Conservation (phyloP, 2,113 vertebrate species). For the Pedionomus torquatus region DNA sequence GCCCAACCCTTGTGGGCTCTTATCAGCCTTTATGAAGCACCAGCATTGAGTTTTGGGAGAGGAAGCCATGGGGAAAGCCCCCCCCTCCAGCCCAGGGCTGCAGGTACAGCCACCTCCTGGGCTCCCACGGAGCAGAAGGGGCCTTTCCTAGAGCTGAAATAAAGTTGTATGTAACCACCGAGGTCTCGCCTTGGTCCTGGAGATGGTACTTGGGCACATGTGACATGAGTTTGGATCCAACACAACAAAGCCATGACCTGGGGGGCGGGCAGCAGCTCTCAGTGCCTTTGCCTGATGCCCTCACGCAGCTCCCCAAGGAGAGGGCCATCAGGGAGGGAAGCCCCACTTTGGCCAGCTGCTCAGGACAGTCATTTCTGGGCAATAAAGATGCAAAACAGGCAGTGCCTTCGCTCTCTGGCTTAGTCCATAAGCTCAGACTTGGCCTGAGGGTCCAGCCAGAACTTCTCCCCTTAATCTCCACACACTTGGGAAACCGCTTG, state of each 20-base stretch:
- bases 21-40: fast-evolving
- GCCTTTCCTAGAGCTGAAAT: not conserved
- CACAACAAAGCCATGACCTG: fast-evolving
- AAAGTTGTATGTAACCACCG: fast-evolving
- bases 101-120: not conserved
- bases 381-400: not conserved
- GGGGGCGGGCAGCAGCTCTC: fast-evolving
- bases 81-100: fast-evolving
- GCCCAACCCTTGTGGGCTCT: not conserved
- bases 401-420: not conserved
- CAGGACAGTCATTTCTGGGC: not conserved
- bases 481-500: fast-evolving
- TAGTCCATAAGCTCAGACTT: not conserved
- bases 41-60: not conserved
- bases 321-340: not conserved
- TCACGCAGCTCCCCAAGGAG: fast-evolving
- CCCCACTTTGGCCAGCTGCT: not conserved
- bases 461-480: not conserved
- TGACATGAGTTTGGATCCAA: not conserved
- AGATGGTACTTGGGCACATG: fast-evolving
- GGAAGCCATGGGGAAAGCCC: not conserved
- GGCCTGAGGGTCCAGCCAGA: not conserved
- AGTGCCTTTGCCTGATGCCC: fast-evolving
- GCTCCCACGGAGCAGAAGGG: not conserved
- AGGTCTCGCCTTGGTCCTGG: not conserved